Evolutionary conservation across 2,888 invertebrate species (phyloP).

Genomic region (Cheilosia scutellata): DNA sequence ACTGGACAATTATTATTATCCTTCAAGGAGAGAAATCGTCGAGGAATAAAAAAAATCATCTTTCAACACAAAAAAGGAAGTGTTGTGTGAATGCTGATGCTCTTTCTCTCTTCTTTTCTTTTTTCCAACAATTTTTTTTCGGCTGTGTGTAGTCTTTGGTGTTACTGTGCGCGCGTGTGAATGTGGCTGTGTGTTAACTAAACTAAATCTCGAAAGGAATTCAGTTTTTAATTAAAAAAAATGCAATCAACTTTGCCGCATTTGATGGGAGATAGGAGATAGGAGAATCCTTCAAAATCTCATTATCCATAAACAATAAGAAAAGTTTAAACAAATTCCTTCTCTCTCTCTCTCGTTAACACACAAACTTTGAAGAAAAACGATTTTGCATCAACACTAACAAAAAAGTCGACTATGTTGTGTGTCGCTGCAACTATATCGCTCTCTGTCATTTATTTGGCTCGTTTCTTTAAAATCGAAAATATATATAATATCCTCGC

Average conservation of each 20-base stretch:
- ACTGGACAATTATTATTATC: neutral
- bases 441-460: slow-evolving; percentile 23
- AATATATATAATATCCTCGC: neutral
- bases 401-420: neutral
- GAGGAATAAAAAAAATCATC: neutral
- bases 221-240: neutral
- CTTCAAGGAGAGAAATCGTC: neutral
- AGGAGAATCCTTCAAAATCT: too few relatives aligned
- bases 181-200: neutral
- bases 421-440: slow-evolving; percentile 11
- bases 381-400: neutral
- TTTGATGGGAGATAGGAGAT: too few relatives aligned
- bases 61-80: neutral
- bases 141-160: slow-evolving; percentile 1
- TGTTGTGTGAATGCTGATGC: slow-evolving; percentile 25
- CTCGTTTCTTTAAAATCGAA: neutral
- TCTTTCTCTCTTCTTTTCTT: slow-evolving; percentile 12
- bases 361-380: neutral
- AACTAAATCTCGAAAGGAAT: neutral
- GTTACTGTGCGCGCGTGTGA: slow-evolving; percentile 31
- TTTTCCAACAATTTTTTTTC: neutral
- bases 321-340: too few relatives aligned
- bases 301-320: too few relatives aligned
- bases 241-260: neutral
- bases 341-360: neutral